Conservation (phyloP, 2,113 vertebrate species). For the Chaetodon auriga region DNA sequence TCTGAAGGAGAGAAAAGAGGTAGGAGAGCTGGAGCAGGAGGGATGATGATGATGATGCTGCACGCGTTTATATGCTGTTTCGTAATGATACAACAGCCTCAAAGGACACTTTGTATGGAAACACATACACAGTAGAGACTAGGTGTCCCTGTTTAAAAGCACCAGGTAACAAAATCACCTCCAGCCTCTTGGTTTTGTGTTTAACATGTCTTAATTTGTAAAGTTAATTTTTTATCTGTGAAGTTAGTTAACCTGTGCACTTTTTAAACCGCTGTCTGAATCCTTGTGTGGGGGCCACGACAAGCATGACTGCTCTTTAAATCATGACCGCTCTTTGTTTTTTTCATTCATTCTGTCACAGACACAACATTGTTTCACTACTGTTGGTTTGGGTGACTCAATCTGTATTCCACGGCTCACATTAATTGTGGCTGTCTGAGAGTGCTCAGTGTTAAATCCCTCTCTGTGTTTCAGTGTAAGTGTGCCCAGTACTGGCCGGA, state of each 20-base stretch:
- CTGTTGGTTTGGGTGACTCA: background rate
- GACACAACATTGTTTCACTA: background rate
- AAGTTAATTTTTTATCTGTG: background rate
- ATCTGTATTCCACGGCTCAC: background rate
- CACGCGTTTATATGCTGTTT: slow-evolving; percentile 6
- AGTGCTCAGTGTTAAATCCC: background rate
- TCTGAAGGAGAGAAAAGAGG: slow-evolving; percentile 98
- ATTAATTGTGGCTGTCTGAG: background rate
- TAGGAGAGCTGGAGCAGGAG: slow-evolving; percentile 57
- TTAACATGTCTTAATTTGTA: background rate
- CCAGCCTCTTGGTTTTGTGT: background rate
- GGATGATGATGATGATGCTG: background rate
- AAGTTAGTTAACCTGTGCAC: background rate
- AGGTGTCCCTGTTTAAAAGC: background rate
- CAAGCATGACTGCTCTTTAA: background rate
- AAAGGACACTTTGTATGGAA: background rate
- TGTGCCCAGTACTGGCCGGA: slow-evolving; percentile 99
- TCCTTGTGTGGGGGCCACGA: background rate
- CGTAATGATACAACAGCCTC: background rate
- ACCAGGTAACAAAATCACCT: background rate
- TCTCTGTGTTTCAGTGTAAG: slow-evolving; percentile 88
- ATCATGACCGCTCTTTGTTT: background rate
- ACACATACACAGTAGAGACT: background rate
- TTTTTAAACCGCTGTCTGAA: background rate
- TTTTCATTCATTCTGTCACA: background rate